Base-by-base conservation (phyloP, 1,140 invertebrate genomes). In the Tetramorium simillimum region DNA sequence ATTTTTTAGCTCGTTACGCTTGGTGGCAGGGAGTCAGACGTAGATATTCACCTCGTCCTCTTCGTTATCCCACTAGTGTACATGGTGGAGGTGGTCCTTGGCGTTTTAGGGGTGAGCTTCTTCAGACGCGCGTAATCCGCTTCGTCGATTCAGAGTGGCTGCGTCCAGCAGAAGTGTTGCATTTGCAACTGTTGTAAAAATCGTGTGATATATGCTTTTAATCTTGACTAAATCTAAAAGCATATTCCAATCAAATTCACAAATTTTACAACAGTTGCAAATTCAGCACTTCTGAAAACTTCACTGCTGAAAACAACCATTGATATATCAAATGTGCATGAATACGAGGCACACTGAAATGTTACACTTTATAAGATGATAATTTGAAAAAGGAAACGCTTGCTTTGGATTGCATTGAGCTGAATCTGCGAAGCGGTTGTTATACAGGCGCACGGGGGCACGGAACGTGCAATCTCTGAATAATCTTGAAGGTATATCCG, bases 1-100 rank as follows among this genome's bases (percentile, higher is more conserved):
- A 88, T 94, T 93, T 95, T 94, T 85, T 95, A 95, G 94, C 94
- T 89, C 93, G 94, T 91, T 94, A 93, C 89, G 88, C 91, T 93
- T 93, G 93, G 92, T 94, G 94, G 94, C 92, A 93, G 90, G 62
- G 46, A 90, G 58, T 90, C 81, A 91, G 90, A 89, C 78, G 84
- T 92, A 94, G 86, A 70, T 93, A 91, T 87, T 76, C 88, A 85
- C 89, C 91, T 89, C 90, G 85, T 91, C 90, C 90, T 91, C 65
- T 90, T 91, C 89, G 89, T 88, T 91, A 93, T 90, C 84, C 92
- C 67, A 89, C 86, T 94, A 94, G 90, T 86, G 72, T 91, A 88
- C 70, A 86, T 49, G 92, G 93, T 94, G 92, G 77, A 82, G 93
- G 92, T 93, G 91, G 51, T 60, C 85, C 78, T 88, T 94, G 92